Conservation (phyloP, 1,140 invertebrate genomes). For the Magallana angulata region DNA sequence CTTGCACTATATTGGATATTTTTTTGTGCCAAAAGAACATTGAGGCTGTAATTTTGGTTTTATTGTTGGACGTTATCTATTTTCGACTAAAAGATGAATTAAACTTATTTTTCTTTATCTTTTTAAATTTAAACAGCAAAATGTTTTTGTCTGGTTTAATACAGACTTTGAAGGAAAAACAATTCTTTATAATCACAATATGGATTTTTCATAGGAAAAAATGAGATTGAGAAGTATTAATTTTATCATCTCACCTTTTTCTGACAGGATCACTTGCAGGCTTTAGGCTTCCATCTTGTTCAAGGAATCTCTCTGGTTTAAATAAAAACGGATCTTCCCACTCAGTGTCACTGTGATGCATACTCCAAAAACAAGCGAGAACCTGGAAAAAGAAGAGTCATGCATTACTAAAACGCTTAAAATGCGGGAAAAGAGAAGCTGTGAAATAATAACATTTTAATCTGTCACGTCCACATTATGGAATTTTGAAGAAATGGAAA, state of each 20-base stretch:
- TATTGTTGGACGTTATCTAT: no score
- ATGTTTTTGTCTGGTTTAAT: not conserved
- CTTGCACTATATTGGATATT: not conserved
- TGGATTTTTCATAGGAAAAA: not conserved
- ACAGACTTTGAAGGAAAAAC: not conserved
- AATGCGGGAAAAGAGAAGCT: not conserved
- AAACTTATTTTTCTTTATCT: not conserved
- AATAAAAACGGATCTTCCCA: slow-evolving; percentile 88
- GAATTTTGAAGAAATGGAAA: not conserved
- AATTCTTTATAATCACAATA: not conserved
- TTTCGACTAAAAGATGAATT: not conserved
- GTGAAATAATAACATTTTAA: not conserved
- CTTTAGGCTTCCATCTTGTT: slow-evolving; percentile 44
- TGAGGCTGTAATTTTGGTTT: no score
- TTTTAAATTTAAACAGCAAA: not conserved
- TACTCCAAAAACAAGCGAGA: slow-evolving; percentile 86
- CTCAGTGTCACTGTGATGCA: slow-evolving; percentile 86
- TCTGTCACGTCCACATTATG: not conserved
- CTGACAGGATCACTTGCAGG: slow-evolving; percentile 43
- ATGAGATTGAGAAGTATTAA: not conserved
- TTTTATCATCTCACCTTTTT: slow-evolving; percentile 18
- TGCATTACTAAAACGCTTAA: no score
- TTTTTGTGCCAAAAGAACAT: not conserved
- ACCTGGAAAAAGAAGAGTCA: slow-evolving; percentile 44
- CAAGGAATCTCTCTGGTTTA: slow-evolving; percentile 82